These are phyloP conservation scores for Bombyx huttoni DNA, from an alignment of 2,888 invertebrate genomes.

Conservation along the genomic window DNA sequence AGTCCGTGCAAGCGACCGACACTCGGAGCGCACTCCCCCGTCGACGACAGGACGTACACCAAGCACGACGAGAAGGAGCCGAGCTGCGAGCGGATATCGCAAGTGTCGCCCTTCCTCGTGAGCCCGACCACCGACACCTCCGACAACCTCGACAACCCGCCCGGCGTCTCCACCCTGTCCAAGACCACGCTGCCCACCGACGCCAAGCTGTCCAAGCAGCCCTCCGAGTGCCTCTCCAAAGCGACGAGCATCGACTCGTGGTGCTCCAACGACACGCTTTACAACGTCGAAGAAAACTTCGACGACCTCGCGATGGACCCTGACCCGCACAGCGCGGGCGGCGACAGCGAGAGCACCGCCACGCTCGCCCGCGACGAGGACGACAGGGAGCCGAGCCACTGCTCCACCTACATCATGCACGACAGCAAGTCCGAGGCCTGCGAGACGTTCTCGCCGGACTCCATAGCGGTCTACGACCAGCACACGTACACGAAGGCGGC, in stretches of 20 bases:
- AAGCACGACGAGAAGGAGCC: slow-evolving; percentile 44
- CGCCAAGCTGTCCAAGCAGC: slow-evolving; percentile 54
- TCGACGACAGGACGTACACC: slow-evolving; percentile 47
- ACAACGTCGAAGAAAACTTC: slow-evolving; percentile 74
- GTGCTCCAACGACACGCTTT: slow-evolving; percentile 76
- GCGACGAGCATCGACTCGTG: slow-evolving; percentile 76
- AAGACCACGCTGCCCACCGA: slow-evolving; percentile 62
- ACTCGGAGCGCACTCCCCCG: slow-evolving; percentile 25
- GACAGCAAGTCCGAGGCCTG: slow-evolving; percentile 51
- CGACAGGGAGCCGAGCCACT: slow-evolving; percentile 44
- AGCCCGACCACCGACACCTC: slow-evolving; percentile 56
- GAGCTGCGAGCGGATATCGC: slow-evolving; percentile 48
- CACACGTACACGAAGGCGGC: slow-evolving; percentile 51
- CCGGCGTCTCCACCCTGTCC: slow-evolving; percentile 60
- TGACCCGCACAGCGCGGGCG: slow-evolving; percentile 36
- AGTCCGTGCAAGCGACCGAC: slow-evolving; percentile 35
- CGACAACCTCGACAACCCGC: slow-evolving; percentile 38
- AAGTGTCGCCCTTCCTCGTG: slow-evolving; percentile 55
- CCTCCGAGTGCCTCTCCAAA: slow-evolving; percentile 58
- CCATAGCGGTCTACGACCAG: slow-evolving; percentile 53
- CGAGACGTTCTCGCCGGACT: slow-evolving; percentile 57
- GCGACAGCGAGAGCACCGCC: slow-evolving; percentile 49
- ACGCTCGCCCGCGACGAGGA: slow-evolving; percentile 56
- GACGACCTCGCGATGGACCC: slow-evolving; percentile 57
- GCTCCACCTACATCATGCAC: slow-evolving; percentile 56